phyloP scores from a whole-genome alignment of 2,888 invertebrate species.

The Catocala sponsa region DNA sequence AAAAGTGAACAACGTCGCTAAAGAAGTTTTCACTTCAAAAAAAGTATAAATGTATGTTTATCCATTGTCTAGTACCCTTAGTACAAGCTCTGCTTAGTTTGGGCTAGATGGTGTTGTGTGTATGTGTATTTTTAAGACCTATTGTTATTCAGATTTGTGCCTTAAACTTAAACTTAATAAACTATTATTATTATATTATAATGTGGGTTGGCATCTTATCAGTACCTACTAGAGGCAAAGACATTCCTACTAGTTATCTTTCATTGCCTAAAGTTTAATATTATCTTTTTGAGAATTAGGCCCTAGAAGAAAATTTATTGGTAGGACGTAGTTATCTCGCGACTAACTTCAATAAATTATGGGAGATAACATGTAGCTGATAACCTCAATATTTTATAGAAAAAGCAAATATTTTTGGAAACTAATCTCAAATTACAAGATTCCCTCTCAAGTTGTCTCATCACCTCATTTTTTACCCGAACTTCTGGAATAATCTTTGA shows the following conservation, averaged over 20 bases:
- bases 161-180: too few species aligned
- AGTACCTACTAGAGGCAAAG: too few species aligned
- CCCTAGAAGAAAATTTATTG: constrained; percentile 14
- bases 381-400: constrained; percentile 25
- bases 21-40: too few species aligned
- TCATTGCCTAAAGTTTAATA: background rate
- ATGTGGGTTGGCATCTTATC: too few species aligned
- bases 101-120: too few species aligned
- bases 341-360: constrained; percentile 23
- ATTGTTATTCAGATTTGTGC: too few species aligned
- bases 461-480: background rate
- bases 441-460: constrained; percentile 1
- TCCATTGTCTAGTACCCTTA: too few species aligned
- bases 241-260: background rate
- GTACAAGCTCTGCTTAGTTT: too few species aligned
- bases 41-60: too few species aligned
- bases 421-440: constrained; percentile 12
- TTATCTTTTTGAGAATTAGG: constrained; percentile 3
- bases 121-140: too few species aligned
- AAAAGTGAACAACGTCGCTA: too few species aligned
- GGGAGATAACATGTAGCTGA: constrained; percentile 24
- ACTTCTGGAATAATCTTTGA: background rate
- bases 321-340: constrained; percentile 16
- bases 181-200: too few species aligned
- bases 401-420: constrained; percentile 21